phyloP scores from a whole-genome alignment of 2,888 invertebrate species.

The Andrena flavipes region DNA sequence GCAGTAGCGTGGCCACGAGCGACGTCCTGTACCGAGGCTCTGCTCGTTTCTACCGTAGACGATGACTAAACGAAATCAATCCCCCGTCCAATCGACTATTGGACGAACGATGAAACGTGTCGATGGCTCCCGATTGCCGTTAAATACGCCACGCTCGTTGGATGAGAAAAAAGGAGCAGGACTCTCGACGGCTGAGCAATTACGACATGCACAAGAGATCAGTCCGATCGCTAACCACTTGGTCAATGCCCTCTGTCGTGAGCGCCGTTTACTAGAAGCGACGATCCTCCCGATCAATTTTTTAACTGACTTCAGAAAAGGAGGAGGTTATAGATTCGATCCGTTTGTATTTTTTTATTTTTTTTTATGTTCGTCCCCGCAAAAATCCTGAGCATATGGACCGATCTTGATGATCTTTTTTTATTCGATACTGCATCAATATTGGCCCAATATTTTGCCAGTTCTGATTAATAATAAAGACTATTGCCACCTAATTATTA shows the following conservation, averaged over 20 bases:
- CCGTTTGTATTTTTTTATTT: too few relatives aligned
- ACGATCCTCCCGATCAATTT: constrained; percentile 47
- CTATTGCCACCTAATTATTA: too few relatives aligned
- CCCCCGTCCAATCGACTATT: neutral
- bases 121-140: neutral
- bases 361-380: too few relatives aligned
- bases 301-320: too few relatives aligned
- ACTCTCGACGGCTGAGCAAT: constrained; percentile 44
- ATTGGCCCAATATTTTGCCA: too few relatives aligned
- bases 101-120: neutral
- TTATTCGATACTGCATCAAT: too few relatives aligned
- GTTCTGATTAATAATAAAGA: too few relatives aligned
- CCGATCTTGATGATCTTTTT: too few relatives aligned
- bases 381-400: too few relatives aligned
- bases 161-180: neutral
- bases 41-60: neutral
- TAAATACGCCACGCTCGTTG: neutral
- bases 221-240: constrained; percentile 60
- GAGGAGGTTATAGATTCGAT: too few relatives aligned
- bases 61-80: constrained; percentile 5
- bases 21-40: too few relatives aligned
- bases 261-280: constrained; percentile 42
- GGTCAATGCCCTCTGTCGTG: constrained; percentile 65
- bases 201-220: constrained; percentile 57
- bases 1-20: too few relatives aligned